A percentile compares a stretch with the other conserved stretches of the same genome.
Conservation (phyloP, 53 echinoderm and acorn worm genomes). For the Antedon mediterranea region DNA sequence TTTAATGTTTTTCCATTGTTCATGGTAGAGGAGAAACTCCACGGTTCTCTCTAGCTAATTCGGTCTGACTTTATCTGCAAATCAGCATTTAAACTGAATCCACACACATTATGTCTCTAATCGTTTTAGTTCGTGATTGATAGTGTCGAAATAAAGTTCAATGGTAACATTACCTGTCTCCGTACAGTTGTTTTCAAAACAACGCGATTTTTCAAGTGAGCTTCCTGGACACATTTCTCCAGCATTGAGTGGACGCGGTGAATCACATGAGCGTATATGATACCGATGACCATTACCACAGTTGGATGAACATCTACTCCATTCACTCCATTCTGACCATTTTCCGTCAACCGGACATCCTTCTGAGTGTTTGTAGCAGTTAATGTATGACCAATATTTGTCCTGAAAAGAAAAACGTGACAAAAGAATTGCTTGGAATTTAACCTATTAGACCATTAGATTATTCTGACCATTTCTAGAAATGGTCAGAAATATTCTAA, state of each 20-base stretch:
- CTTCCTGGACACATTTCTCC: conserved; percentile 42
- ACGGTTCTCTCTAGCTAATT: too few species aligned
- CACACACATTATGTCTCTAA: too few species aligned
- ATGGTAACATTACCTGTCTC: conserved; percentile 41
- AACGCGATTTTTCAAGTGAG: conserved; percentile 37
- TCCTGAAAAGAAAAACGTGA: conserved; percentile 26
- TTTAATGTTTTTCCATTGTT: too few species aligned
- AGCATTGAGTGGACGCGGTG: conserved; percentile 43
- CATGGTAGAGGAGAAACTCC: too few species aligned
- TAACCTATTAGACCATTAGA: too few species aligned
- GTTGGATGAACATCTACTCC: conserved; percentile 68
- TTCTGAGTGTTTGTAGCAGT: conserved; percentile 69
- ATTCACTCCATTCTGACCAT: conserved; percentile 56
- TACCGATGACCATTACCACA: conserved; percentile 65
- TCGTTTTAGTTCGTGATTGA: background rate
- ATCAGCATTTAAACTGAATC: too few species aligned
- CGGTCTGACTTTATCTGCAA: too few species aligned
- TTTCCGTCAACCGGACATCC: conserved; percentile 85
- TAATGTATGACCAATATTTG: conserved; percentile 71
- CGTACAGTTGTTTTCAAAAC: conserved; percentile 56
- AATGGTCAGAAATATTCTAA: too few species aligned
- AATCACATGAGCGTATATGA: conserved; percentile 40
- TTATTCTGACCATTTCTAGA: too few species aligned
- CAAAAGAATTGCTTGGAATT: too few species aligned
- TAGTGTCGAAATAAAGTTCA: background rate